Conservation (phyloP, 2,113 vertebrate species). For the Eulemur rufifrons region DNA sequence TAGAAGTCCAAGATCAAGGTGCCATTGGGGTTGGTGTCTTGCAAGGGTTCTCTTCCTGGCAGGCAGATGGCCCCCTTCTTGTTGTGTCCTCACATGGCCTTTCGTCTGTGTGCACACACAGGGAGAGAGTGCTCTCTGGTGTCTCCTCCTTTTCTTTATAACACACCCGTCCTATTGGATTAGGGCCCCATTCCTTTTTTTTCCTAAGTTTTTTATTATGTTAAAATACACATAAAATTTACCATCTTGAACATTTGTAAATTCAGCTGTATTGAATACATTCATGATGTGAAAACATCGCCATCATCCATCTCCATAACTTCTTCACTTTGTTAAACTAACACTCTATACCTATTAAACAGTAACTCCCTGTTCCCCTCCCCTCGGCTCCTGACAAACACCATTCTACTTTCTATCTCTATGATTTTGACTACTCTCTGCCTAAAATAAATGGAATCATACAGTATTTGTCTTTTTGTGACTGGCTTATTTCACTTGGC, state of each 20-base stretch:
- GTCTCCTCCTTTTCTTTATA: not conserved
- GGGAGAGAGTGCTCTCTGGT: not conserved
- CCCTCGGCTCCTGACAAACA: not conserved
- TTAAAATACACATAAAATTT: not conserved
- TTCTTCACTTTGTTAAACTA: not conserved
- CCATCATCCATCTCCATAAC: not conserved
- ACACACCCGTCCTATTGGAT: not conserved
- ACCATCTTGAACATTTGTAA: not conserved
- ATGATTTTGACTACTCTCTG: not conserved
- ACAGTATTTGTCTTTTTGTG: no score
- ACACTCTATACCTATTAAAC: not conserved
- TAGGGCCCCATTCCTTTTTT: not conserved
- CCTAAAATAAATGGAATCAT: no score
- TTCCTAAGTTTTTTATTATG: not conserved
- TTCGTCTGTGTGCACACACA: not conserved
- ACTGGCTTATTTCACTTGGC: no score
- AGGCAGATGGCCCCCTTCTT: not conserved
- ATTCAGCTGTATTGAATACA: not conserved
- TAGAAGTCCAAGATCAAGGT: not conserved
- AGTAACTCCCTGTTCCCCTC: no score
- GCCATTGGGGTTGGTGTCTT: not conserved
- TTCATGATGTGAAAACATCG: not conserved
- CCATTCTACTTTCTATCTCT: not conserved
- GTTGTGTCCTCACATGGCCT: not conserved
- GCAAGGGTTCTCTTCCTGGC: not conserved